A percentile compares a stretch with the other conserved stretches of the same genome.
Evolutionary conservation across 2,113 vertebrate genomes (phyloP).

Genomic region (Dryoscopus gambensis): DNA sequence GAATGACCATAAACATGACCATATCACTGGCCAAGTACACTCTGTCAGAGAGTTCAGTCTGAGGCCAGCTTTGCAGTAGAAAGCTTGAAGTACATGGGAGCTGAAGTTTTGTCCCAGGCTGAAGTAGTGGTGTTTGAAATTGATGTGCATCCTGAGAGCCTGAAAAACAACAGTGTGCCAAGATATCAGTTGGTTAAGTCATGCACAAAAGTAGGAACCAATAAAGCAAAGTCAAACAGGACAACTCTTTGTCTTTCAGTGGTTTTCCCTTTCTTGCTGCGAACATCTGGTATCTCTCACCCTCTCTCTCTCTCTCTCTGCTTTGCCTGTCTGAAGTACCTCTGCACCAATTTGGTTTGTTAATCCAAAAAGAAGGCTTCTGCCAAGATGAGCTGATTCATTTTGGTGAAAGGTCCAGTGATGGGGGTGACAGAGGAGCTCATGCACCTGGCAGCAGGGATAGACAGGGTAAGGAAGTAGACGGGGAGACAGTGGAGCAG

Average conservation of each 20-base stretch:
- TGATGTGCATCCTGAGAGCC: not conserved
- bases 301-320: not conserved
- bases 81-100: not conserved
- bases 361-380: not conserved
- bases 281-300: accelerated
- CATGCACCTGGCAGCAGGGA: too few species aligned
- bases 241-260: not conserved
- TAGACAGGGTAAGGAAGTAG: not conserved
- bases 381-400: not conserved
- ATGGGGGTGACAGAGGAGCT: not conserved
- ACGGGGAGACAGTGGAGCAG: not conserved
- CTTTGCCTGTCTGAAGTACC: not conserved
- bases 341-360: not conserved
- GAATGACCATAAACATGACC: not conserved
- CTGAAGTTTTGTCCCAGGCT: not conserved
- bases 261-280: not conserved
- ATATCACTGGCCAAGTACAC: not conserved
- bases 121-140: not conserved
- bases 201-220: not conserved
- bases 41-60: not conserved
- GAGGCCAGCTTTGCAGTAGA: not conserved
- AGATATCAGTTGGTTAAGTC: not conserved
- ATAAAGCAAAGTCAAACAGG: not conserved
- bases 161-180: not conserved
- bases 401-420: not conserved